phyloP scores from a whole-genome alignment of 2,797 vertebrate genomes.

The Lateolabrax maculatus region DNA sequence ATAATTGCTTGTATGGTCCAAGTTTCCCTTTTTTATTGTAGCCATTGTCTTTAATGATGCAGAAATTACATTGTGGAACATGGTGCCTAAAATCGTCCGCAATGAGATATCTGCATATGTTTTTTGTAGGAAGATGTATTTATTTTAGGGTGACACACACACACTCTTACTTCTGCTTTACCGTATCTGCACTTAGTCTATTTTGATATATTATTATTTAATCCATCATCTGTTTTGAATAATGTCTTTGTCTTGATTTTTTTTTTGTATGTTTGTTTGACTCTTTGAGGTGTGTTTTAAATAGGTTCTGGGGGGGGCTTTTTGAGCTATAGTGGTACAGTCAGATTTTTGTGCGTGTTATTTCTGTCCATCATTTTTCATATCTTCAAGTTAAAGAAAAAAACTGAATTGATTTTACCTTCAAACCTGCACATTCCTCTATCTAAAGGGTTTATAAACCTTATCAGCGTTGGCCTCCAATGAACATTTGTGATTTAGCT shows the following conservation, averaged over 20 bases:
- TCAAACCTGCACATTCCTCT: conserved; percentile 13
- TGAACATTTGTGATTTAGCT: conserved; percentile 23
- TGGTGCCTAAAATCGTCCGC: conserved; percentile 5
- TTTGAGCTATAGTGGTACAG: conserved; percentile 10
- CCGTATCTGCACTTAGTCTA: conserved; percentile 3
- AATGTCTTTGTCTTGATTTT: conserved; percentile 24
- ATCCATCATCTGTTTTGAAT: conserved; percentile 30
- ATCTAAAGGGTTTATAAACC: conserved; percentile 37
- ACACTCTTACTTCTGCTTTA: background rate
- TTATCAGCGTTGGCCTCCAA: conserved; percentile 10
- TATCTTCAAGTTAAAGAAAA: conserved; percentile 22
- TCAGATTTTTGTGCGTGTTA: conserved; percentile 18
- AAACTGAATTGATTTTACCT: conserved; percentile 20
- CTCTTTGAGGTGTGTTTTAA: conserved; percentile 49
- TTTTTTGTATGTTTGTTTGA: conserved; percentile 31
- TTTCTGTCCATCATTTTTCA: conserved; percentile 28
- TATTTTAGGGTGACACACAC: background rate
- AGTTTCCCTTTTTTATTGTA: conserved; percentile 26
- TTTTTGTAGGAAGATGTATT: conserved; percentile 2
- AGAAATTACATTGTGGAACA: conserved; percentile 30
- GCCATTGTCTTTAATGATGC: conserved; percentile 52
- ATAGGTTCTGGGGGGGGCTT: conserved; percentile 24
- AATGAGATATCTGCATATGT: conserved; percentile 34
- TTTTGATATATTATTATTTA: conserved; percentile 38
- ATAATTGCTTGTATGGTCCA: conserved; percentile 36